A percentile compares a stretch with the other conserved stretches of the same genome.
Conservation (phyloP, 64 coral and sea anemone species). For the Trachythela sp. region DNA sequence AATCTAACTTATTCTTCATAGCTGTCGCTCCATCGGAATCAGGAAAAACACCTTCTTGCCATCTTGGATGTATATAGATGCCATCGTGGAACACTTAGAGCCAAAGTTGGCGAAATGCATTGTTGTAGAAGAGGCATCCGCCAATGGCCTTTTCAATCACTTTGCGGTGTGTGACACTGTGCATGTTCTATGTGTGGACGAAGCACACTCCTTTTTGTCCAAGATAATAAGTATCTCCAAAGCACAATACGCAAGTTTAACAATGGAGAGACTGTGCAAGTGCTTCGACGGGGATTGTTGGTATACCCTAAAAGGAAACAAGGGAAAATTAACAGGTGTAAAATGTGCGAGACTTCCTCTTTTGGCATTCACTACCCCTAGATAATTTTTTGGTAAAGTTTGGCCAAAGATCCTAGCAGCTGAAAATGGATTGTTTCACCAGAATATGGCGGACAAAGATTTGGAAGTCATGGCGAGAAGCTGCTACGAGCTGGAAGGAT, state of each 20-base stretch:
- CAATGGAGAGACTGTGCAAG: constrained; percentile 60
- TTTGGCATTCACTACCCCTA: constrained; percentile 27
- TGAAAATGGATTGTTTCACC: constrained; percentile 47
- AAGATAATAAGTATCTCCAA: constrained; percentile 35
- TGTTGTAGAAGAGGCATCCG: constrained; percentile 40
- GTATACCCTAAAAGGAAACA: neutral
- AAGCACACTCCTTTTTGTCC: constrained; percentile 55
- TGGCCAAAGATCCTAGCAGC: constrained; percentile 51
- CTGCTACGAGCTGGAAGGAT: constrained; percentile 14
- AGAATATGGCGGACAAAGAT: neutral
- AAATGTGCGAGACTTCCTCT: neutral
- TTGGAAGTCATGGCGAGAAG: constrained; percentile 51
- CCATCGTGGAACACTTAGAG: constrained; percentile 50
- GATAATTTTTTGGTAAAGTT: neutral
- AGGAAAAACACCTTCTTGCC: constrained; percentile 53
- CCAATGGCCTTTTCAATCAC: constrained; percentile 53
- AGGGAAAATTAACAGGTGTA: neutral
- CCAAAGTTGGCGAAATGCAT: constrained; percentile 41
- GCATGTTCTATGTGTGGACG: constrained; percentile 54
- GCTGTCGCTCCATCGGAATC: constrained; percentile 45
- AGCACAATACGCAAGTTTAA: neutral
- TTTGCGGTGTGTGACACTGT: constrained; percentile 33
- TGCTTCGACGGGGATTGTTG: constrained; percentile 52
- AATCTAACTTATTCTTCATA: constrained; percentile 41
- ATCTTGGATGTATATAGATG: constrained; percentile 35